These are phyloP conservation scores for Brachionus rubens DNA, from an alignment of 1,140 invertebrate species.

Conservation along the genomic window DNA sequence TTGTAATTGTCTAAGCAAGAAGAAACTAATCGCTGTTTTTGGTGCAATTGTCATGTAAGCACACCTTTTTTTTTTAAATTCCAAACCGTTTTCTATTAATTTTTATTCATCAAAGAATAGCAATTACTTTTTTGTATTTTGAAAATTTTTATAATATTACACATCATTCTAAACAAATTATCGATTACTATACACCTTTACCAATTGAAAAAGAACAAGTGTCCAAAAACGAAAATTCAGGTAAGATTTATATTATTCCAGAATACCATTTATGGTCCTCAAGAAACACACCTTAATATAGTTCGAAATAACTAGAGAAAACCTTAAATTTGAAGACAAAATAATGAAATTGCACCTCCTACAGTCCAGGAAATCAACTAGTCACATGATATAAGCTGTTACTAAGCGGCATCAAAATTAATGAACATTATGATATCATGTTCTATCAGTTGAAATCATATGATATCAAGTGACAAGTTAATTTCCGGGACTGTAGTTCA, in stretches of 20 bases:
- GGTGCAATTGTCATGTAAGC: conserved; percentile 3
- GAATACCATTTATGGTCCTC: not conserved
- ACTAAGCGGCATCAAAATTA: too few species aligned
- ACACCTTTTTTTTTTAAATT: not conserved
- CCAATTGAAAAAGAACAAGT: not conserved
- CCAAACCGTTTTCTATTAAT: too few species aligned
- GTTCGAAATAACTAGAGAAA: too few species aligned
- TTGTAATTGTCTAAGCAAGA: conserved; percentile 14
- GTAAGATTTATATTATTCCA: not conserved
- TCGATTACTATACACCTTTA: not conserved
- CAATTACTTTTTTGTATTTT: conserved; percentile 41
- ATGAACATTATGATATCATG: too few species aligned
- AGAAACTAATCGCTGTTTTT: conserved; percentile 4
- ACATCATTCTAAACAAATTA: not conserved
- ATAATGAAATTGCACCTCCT: too few species aligned
- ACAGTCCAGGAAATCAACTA: too few species aligned
- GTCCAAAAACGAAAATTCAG: not conserved
- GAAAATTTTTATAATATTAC: conserved; percentile 41
- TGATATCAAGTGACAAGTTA: too few species aligned
- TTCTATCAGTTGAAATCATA: too few species aligned
- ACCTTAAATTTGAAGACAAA: too few species aligned
- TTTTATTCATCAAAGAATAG: conserved; percentile 1
- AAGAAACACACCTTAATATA: too few species aligned
- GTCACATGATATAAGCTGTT: too few species aligned
- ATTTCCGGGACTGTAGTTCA: too few species aligned